A percentile compares a stretch with the other conserved stretches of the same genome.
These are phyloP conservation scores for Cossypha niveicapilla DNA, from an alignment of 2,797 vertebrate genomes.

Conservation along the genomic window DNA sequence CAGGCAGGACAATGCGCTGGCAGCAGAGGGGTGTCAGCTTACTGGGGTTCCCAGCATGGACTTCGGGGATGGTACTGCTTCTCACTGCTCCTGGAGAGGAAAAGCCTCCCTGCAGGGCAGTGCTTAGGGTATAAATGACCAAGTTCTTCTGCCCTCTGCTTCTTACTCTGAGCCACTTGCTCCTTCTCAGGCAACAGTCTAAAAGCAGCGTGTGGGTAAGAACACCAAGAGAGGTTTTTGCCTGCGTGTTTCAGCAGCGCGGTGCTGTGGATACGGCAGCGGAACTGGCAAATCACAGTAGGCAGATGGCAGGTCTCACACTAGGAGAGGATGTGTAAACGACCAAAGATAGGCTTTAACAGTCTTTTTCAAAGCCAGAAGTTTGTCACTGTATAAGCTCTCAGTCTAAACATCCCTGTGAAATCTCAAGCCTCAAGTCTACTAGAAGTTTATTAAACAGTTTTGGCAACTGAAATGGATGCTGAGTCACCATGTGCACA, in stretches of 20 bases:
- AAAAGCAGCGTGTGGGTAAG: rapidly evolving
- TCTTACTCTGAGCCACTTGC: neutral
- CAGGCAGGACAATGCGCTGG: neutral
- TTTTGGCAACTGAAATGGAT: neutral
- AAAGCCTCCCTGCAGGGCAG: neutral
- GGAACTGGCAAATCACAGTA: neutral
- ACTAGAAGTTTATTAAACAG: conserved; percentile 18
- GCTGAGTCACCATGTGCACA: neutral
- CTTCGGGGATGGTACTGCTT: neutral
- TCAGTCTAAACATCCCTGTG: conserved; percentile 31
- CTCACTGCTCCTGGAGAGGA: rapidly evolving
- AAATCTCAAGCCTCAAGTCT: neutral
- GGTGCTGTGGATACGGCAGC: neutral
- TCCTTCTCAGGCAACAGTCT: neutral
- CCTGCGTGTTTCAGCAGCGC: rapidly evolving
- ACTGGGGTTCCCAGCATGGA: neutral
- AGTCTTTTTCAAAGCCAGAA: conserved; percentile 29
- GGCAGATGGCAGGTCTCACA: conserved; percentile 55
- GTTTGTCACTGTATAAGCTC: conserved; percentile 21
- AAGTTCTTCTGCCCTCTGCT: neutral
- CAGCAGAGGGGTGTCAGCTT: neutral
- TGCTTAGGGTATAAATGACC: neutral
- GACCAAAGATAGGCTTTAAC: conserved; percentile 42
- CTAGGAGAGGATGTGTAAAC: conserved; percentile 28
- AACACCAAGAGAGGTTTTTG: neutral